Conservation (phyloP, 2,888 invertebrate genomes). For the Nesidiocoris tenuis region DNA sequence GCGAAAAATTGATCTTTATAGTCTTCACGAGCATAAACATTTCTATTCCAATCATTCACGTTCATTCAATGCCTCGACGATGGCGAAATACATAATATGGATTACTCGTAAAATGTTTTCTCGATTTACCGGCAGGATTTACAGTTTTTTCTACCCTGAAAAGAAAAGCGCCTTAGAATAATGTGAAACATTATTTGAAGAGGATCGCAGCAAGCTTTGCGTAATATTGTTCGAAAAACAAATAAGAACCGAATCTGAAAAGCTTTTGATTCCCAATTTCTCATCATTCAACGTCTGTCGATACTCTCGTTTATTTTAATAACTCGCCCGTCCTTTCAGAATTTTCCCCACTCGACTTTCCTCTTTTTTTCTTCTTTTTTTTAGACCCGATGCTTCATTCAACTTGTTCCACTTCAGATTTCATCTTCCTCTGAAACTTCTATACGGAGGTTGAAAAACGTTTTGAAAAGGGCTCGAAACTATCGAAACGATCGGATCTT, state of each 20-base stretch:
- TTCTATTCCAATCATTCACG: too few species aligned
- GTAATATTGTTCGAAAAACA: neutral
- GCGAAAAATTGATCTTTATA: too few species aligned
- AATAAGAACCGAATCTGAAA: neutral
- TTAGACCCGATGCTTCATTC: neutral
- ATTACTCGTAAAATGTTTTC: too few species aligned
- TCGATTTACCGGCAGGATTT: too few species aligned
- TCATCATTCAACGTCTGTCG: neutral
- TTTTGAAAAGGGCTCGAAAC: neutral
- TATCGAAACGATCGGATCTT: neutral
- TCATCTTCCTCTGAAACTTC: neutral
- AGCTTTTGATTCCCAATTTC: neutral
- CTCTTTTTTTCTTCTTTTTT: neutral
- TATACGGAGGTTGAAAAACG: neutral
- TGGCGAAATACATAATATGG: too few species aligned
- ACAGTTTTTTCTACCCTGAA: too few species aligned
- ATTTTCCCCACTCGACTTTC: neutral
- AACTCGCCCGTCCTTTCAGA: neutral
- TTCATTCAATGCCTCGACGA: too few species aligned
- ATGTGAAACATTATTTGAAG: too few species aligned
- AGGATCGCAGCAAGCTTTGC: neutral
- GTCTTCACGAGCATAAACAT: too few species aligned
- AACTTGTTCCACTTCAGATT: neutral
- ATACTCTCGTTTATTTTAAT: slow-evolving; percentile 10
- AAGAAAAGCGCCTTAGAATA: too few species aligned